phyloP scores from a whole-genome alignment of 2,113 vertebrate genomes.

The Phocoena phocoena region DNA sequence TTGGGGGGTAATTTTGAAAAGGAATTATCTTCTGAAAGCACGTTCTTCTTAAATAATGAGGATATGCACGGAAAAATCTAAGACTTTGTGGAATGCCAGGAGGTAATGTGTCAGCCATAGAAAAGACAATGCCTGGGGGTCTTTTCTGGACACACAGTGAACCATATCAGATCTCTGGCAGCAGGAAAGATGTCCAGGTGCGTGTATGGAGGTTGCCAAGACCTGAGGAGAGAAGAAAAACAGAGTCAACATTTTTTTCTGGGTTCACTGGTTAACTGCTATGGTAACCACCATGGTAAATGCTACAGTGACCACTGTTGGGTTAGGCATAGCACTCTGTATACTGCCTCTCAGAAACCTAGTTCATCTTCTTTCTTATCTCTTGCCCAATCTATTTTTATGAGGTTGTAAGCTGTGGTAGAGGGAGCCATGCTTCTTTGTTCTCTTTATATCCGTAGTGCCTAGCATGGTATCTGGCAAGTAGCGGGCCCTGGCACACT shows the following conservation, averaged over 20 bases:
- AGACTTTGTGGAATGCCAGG: neutral
- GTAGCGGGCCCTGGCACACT: neutral
- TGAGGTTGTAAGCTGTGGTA: neutral
- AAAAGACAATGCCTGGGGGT: neutral
- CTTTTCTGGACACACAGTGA: neutral
- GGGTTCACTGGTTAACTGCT: neutral
- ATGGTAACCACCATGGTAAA: neutral
- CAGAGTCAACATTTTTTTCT: neutral
- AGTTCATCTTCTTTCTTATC: neutral
- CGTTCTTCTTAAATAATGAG: conserved; percentile 6
- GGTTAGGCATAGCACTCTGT: neutral
- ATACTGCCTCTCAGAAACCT: neutral
- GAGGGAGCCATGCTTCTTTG: neutral
- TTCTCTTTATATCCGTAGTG: neutral
- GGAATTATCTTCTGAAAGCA: conserved; percentile 36
- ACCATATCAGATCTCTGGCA: neutral
- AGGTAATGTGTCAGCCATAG: neutral
- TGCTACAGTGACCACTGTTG: neutral
- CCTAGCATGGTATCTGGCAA: neutral
- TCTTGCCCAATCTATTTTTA: neutral
- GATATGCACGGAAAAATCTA: neutral
- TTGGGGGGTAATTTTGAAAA: neutral
- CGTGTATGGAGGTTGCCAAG: neutral
- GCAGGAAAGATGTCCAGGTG: neutral
- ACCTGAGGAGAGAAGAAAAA: neutral